Conservation (phyloP, 2,113 vertebrate genomes). For the Axis porcinus region DNA sequence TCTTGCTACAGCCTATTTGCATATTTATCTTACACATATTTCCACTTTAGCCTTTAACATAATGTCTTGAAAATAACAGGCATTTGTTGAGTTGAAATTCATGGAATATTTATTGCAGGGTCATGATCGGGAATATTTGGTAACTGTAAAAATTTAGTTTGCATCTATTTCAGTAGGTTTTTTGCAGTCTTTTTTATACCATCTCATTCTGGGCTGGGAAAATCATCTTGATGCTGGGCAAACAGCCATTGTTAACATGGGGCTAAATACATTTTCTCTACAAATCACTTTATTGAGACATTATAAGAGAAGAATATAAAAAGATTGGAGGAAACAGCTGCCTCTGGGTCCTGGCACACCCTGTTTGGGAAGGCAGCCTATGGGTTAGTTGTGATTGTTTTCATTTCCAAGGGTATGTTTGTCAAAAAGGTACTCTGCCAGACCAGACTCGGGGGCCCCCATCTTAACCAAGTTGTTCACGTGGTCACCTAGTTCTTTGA, state of each 20-base stretch:
- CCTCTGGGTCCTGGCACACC: neutral
- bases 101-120: neutral
- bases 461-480: conserved; percentile 57
- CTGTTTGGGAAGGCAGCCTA: neutral
- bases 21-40: neutral
- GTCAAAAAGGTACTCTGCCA: conserved; percentile 66
- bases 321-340: neutral
- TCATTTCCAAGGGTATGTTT: conserved; percentile 59
- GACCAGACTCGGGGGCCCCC: neutral
- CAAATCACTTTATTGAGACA: conserved; percentile 11
- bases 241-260: neutral
- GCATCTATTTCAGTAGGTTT: neutral
- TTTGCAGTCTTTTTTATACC: neutral
- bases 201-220: neutral
- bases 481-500: conserved; percentile 65
- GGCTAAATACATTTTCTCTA: conserved; percentile 17
- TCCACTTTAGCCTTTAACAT: neutral
- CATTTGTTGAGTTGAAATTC: neutral
- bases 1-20: neutral
- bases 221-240: neutral
- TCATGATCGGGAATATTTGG: neutral
- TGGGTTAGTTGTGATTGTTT: conserved; percentile 22
- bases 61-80: neutral
- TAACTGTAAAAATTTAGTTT: neutral
- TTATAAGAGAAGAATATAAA: neutral